Evolutionary conservation across 2,797 vertebrate genomes (phyloP).

Genomic region (Cyclopterus lumpus): DNA sequence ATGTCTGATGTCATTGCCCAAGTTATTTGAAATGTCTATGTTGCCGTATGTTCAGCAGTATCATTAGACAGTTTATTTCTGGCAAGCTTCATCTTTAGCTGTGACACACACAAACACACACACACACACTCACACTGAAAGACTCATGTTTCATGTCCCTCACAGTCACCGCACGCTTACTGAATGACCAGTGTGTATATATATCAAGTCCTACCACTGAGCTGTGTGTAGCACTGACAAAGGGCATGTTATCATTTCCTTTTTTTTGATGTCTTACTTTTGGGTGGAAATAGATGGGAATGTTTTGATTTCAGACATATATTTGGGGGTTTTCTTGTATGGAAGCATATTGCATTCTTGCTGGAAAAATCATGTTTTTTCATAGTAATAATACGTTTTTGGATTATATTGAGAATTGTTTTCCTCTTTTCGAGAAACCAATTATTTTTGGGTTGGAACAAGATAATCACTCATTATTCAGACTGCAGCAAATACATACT

Average conservation of each 20-base stretch:
- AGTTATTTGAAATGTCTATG: slow-evolving; percentile 52
- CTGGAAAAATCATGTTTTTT: slow-evolving; percentile 39
- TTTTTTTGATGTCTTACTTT: slow-evolving; percentile 62
- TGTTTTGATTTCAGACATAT: slow-evolving; percentile 70
- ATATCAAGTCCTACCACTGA: slow-evolving; percentile 62
- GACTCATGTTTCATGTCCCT: slow-evolving; percentile 63
- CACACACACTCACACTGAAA: slow-evolving; percentile 25
- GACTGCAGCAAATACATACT: not conserved
- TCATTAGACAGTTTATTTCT: slow-evolving; percentile 60
- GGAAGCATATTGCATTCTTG: slow-evolving; percentile 78
- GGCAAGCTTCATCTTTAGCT: slow-evolving; percentile 59
- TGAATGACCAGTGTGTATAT: slow-evolving; percentile 72
- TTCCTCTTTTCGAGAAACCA: slow-evolving; percentile 18
- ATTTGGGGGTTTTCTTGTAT: slow-evolving; percentile 56
- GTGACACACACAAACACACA: slow-evolving; percentile 41
- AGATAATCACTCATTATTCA: slow-evolving; percentile 37
- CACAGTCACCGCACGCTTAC: slow-evolving; percentile 77
- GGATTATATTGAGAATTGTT: not conserved
- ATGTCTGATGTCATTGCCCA: slow-evolving; percentile 41
- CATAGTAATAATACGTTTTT: not conserved
- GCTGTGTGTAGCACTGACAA: slow-evolving; percentile 68
- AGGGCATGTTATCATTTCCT: slow-evolving; percentile 76
- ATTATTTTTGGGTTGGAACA: slow-evolving; percentile 45
- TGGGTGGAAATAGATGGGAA: slow-evolving; percentile 57
- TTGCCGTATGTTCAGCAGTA: slow-evolving; percentile 49